These are phyloP conservation scores for Prietella phreatophila DNA, from an alignment of 2,113 vertebrate genomes.

Conservation along the genomic window DNA sequence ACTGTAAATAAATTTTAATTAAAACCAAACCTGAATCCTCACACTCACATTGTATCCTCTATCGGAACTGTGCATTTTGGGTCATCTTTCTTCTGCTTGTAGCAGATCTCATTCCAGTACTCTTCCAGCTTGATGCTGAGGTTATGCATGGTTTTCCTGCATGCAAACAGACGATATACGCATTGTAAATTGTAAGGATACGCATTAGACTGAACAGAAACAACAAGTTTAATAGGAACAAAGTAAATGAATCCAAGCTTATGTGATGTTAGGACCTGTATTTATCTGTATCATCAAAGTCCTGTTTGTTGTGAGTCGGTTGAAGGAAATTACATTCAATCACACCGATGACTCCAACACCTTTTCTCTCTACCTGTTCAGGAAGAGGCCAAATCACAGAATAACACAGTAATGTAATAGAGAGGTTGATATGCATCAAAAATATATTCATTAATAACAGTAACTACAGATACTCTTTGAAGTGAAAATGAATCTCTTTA, in stretches of 20 bases:
- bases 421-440: not conserved
- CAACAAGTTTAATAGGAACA: not conserved
- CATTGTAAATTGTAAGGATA: not conserved
- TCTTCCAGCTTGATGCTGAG: constrained; percentile 54
- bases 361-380: constrained; percentile 83
- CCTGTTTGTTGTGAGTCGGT: constrained; percentile 96
- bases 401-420: not conserved
- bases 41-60: constrained; percentile 51
- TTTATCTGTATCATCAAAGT: constrained; percentile 89
- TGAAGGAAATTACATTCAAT: constrained; percentile 93
- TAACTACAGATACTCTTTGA: not conserved
- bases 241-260: not conserved
- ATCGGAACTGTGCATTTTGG: constrained; percentile 41
- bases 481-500: constrained; percentile 57
- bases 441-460: not conserved
- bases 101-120: constrained; percentile 49
- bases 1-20: not conserved
- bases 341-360: constrained; percentile 89
- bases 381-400: not conserved
- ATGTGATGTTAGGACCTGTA: constrained; percentile 78
- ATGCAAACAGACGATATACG: not conserved
- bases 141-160: constrained; percentile 51
- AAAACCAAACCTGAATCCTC: not conserved
- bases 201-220: not conserved
- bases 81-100: constrained; percentile 45